A percentile compares a stretch with the other conserved stretches of the same genome.
These are phyloP conservation scores for Pollicipes pollicipes DNA, from an alignment of 1,140 invertebrate genomes.

Conservation along the genomic window DNA sequence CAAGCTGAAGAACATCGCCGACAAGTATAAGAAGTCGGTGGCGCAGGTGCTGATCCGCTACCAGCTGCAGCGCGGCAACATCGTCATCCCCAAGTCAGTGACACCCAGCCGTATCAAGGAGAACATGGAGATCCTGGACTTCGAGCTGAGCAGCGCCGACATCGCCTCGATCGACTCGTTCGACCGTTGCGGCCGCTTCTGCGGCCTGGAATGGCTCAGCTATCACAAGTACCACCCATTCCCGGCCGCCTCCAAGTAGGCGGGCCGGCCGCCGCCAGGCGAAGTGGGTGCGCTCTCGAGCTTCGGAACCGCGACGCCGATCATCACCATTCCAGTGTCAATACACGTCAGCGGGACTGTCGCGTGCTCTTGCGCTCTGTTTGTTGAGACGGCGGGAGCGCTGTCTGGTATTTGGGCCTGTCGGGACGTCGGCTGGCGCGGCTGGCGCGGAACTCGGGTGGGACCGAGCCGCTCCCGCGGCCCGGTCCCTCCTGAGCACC, in stretches of 20 bases:
- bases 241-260: too few relatives aligned
- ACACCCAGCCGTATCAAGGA: conserved; percentile 44
- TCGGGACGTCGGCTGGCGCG: too few relatives aligned
- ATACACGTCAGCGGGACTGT: background rate
- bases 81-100: conserved; percentile 58
- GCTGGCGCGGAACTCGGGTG: too few relatives aligned
- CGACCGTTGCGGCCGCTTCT: conserved; percentile 37
- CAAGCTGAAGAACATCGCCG: conserved; percentile 40
- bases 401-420: too few relatives aligned
- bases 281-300: background rate
- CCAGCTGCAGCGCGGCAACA: conserved; percentile 49
- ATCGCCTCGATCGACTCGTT: conserved; percentile 35
- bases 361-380: background rate
- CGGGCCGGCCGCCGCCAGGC: too few relatives aligned
- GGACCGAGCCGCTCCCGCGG: too few relatives aligned
- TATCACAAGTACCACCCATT: conserved; percentile 43
- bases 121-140: conserved; percentile 56
- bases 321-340: background rate
- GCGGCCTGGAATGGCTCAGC: conserved; percentile 25
- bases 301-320: background rate
- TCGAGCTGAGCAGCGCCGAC: conserved; percentile 36
- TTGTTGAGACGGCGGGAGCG: too few relatives aligned
- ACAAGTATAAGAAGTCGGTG: conserved; percentile 44
- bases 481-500: too few relatives aligned
- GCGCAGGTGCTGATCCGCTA: conserved; percentile 52